Percentiles rank a stretch among this genome's conserved stretches.
These are phyloP conservation scores for Nephrotoma guestfalica DNA, from an alignment of 2,888 invertebrate genomes.

Conservation along the genomic window DNA sequence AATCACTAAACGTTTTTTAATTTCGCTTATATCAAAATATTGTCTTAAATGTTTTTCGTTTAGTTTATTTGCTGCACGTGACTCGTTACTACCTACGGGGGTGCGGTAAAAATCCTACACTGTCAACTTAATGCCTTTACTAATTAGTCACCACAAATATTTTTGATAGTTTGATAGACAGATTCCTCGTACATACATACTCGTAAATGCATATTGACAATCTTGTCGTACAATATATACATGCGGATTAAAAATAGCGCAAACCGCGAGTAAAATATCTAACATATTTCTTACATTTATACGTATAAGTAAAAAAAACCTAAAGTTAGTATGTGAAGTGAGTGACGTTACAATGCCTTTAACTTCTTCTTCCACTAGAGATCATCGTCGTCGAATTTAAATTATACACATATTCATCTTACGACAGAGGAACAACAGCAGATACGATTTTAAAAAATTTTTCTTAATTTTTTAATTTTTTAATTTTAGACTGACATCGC, in stretches of 20 bases:
- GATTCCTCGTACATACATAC: background rate
- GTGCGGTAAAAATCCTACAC: background rate
- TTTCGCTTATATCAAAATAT: background rate
- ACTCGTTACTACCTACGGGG: background rate
- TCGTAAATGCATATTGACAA: background rate
- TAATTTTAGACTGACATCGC: constrained; percentile 3
- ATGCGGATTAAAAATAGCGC: background rate
- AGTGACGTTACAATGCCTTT: constrained; percentile 1
- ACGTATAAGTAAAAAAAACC: background rate
- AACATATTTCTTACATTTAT: background rate
- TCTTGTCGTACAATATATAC: background rate
- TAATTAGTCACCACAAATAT: background rate
- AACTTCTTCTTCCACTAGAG: background rate
- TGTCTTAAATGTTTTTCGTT: background rate
- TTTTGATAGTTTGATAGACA: background rate
- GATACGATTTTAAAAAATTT: background rate
- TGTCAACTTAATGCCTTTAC: background rate
- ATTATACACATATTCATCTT: background rate
- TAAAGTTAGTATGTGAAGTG: background rate
- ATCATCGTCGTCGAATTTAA: background rate
- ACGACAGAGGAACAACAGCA: background rate
- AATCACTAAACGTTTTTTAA: background rate
- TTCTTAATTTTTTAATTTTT: background rate
- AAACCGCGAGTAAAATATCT: background rate
- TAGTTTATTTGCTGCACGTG: background rate